Evolutionary conservation across 2,888 invertebrate species (phyloP).

Genomic region (Sthenelais limicola): DNA sequence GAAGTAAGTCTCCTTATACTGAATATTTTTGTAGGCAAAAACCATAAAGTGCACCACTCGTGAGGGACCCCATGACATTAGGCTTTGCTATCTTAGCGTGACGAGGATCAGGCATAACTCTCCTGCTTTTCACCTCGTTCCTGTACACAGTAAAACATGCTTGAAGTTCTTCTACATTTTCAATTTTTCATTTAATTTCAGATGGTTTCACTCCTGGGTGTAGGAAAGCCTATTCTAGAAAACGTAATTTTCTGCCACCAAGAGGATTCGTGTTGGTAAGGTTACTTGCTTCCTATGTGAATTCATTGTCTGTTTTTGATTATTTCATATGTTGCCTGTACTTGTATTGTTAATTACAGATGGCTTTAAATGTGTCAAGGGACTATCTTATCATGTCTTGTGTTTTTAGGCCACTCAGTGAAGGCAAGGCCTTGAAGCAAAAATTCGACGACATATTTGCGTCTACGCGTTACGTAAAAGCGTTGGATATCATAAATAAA

Average conservation of each 20-base stretch:
- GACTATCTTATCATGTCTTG: neutral
- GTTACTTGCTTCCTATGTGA: conserved; percentile 6
- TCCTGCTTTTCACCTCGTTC: neutral
- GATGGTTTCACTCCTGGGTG: conserved; percentile 83
- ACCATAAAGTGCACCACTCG: conserved; percentile 66
- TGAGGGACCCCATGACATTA: conserved; percentile 57
- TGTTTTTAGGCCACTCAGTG: conserved; percentile 85
- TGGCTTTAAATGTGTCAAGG: too few species aligned
- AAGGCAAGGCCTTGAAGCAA: conserved; percentile 92
- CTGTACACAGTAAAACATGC: neutral
- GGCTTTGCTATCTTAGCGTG: neutral
- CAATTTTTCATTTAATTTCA: conserved; percentile 73
- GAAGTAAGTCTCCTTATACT: conserved; percentile 59
- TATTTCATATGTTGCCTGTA: neutral
- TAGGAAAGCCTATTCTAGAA: conserved; percentile 93
- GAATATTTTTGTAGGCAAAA: conserved; percentile 57
- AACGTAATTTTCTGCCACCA: conserved; percentile 99
- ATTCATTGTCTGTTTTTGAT: neutral
- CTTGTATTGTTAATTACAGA: neutral
- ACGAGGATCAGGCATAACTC: neutral
- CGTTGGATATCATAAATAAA: conserved; percentile 78
- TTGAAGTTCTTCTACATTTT: conserved; percentile 21
- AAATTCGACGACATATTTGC: conserved; percentile 99
- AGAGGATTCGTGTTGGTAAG: conserved; percentile 92
- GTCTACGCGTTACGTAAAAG: conserved; percentile 91